These are phyloP conservation scores for Prosopocoilus inquinatus DNA, from an alignment of 2,888 invertebrate genomes.

Conservation along the genomic window DNA sequence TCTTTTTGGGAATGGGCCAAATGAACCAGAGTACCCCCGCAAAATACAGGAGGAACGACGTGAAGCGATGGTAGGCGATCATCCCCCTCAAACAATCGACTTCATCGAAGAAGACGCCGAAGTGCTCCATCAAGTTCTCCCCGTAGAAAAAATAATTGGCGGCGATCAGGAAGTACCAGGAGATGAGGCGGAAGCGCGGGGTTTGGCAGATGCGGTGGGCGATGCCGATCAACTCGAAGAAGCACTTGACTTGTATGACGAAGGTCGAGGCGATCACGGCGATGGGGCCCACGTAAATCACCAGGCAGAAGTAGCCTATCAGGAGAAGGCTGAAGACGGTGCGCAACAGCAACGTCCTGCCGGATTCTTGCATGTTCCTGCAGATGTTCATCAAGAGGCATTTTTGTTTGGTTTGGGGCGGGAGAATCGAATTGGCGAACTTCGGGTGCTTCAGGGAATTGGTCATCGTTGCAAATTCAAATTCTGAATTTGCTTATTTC, in stretches of 20 bases:
- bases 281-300: constrained; percentile 91
- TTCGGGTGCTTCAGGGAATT: too few species aligned
- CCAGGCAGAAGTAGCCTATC: constrained; percentile 83
- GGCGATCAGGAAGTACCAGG: constrained; percentile 96
- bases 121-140: constrained; percentile 94
- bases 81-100: constrained; percentile 64
- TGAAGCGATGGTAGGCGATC: constrained; percentile 92
- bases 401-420: too few species aligned
- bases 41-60: constrained; percentile 94
- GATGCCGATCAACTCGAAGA: constrained; percentile 97
- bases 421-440: too few species aligned
- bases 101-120: constrained; percentile 77
- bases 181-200: constrained; percentile 95
- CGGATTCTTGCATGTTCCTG: constrained; percentile 13
- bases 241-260: constrained; percentile 96
- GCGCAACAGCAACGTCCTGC: constrained; percentile 62
- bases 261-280: constrained; percentile 92
- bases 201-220: constrained; percentile 95
- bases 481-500: too few species aligned
- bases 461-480: too few species aligned
- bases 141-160: constrained; percentile 99
- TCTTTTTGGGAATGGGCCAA: too few species aligned
- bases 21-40: constrained; percentile 97
- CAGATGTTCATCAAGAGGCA: too few species aligned
- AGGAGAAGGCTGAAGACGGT: constrained; percentile 92